These are phyloP conservation scores for Himalopsyche japonica DNA, from an alignment of 2,888 invertebrate species.

Conservation along the genomic window DNA sequence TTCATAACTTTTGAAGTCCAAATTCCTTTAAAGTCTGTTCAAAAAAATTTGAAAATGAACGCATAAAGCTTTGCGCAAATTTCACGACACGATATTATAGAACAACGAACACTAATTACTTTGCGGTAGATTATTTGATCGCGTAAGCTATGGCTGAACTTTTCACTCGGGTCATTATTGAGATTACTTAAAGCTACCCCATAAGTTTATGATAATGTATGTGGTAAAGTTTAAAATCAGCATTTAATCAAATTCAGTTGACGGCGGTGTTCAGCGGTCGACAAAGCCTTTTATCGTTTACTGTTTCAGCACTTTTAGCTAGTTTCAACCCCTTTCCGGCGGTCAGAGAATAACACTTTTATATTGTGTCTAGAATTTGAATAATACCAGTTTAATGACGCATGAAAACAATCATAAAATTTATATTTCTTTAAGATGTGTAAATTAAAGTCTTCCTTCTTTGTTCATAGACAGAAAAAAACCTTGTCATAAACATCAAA, in stretches of 20 bases:
- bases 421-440: too few species aligned
- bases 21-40: too few species aligned
- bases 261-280: conserved; percentile 9
- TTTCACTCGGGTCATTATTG: not conserved
- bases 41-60: too few species aligned
- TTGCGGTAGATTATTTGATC: not conserved
- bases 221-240: conserved; percentile 15
- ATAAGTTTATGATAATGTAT: conserved; percentile 9
- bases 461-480: too few species aligned
- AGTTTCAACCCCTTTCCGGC: not conserved
- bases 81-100: not conserved
- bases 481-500: too few species aligned
- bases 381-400: not conserved
- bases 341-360: not conserved
- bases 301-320: conserved; percentile 23
- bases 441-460: too few species aligned
- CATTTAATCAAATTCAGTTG: conserved; percentile 22
- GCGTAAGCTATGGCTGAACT: not conserved
- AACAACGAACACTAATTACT: not conserved
- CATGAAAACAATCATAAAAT: not conserved
- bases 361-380: not conserved
- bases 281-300: conserved; percentile 12
- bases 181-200: not conserved
- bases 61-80: not conserved
- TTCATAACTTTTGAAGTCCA: too few species aligned